Evolutionary conservation across 2,797 vertebrate genomes (phyloP).

Genomic region (Rhabdomys pumilio): DNA sequence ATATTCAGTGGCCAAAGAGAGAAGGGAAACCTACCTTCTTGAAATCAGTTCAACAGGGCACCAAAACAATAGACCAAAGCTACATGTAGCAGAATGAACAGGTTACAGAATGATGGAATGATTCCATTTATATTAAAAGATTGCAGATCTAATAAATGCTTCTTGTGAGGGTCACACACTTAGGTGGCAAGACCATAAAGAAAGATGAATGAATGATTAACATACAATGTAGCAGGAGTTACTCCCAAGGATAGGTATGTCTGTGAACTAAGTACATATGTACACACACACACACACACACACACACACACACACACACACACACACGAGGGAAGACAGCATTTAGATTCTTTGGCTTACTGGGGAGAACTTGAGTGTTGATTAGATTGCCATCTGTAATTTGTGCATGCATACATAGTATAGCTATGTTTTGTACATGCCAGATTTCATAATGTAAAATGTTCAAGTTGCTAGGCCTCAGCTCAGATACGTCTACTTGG

Average conservation of each 20-base stretch:
- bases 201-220: not conserved
- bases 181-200: not conserved
- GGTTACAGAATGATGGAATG: slow-evolving; percentile 1
- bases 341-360: not conserved
- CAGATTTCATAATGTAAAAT: slow-evolving; percentile 34
- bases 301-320: too few species aligned
- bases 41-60: not conserved
- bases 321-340: not conserved
- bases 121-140: not conserved
- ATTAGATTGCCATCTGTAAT: not conserved
- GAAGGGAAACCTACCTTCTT: slow-evolving; percentile 49
- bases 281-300: too few species aligned
- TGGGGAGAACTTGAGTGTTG: not conserved
- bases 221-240: not conserved
- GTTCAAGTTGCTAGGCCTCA: not conserved
- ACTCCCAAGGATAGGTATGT: not conserved
- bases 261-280: not conserved
- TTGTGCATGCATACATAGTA: not conserved
- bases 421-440: not conserved
- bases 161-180: not conserved
- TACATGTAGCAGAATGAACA: slow-evolving; percentile 19
- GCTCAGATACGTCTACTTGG: not conserved
- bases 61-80: slow-evolving; percentile 16
- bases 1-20: not conserved
- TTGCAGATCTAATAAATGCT: slow-evolving; percentile 22